Evolutionary conservation across 2,113 vertebrate species (phyloP).

Genomic region (Elgaria multicarinata): DNA sequence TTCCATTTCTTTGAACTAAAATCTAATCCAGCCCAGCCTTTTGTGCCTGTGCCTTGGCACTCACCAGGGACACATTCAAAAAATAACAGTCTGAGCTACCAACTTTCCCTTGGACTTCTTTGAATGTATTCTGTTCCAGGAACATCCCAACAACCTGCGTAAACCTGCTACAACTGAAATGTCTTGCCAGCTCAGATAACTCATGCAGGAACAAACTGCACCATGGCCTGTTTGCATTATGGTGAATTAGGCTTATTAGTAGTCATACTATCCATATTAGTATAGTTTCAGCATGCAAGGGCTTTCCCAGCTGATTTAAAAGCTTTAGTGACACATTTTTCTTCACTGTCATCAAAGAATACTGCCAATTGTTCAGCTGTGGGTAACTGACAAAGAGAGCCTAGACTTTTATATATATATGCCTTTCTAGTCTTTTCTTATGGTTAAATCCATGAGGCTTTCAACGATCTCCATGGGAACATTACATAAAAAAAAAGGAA

Average conservation of each 20-base stretch:
- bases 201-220: constrained; percentile 1
- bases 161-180: background rate
- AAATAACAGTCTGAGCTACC: background rate
- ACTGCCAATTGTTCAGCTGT: constrained; percentile 4
- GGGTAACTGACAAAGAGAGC: background rate
- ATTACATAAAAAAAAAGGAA: constrained; percentile 3
- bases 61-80: background rate
- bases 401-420: background rate
- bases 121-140: background rate
- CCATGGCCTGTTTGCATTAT: background rate
- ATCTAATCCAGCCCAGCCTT: background rate
- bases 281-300: background rate
- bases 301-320: background rate
- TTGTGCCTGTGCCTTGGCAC: background rate
- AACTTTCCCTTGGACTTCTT: background rate
- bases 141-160: background rate
- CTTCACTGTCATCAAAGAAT: background rate
- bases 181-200: background rate
- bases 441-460: background rate
- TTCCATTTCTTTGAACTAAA: background rate
- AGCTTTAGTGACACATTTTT: background rate
- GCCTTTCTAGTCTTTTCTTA: background rate
- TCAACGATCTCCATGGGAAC: constrained; percentile 11
- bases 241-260: background rate
- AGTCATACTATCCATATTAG: background rate